phyloP scores from a whole-genome alignment of 2,797 vertebrate genomes.

The Xenops minutus region DNA sequence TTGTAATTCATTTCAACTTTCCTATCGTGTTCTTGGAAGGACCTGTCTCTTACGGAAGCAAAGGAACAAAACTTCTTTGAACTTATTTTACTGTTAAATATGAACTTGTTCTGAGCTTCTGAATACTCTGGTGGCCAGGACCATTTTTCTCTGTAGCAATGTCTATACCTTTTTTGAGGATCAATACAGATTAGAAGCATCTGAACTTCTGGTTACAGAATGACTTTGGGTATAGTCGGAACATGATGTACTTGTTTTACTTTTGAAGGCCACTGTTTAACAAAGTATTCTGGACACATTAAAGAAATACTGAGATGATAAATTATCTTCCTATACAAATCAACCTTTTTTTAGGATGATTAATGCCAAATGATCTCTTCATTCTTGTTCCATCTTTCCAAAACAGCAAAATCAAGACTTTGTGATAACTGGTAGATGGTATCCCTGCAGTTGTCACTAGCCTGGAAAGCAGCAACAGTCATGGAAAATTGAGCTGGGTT shows the following conservation, averaged over 20 bases:
- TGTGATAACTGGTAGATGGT: neutral
- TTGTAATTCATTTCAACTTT: neutral
- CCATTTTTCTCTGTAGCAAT: neutral
- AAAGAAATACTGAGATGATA: neutral
- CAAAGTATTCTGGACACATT: neutral
- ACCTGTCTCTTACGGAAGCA: neutral
- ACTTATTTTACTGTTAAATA: neutral
- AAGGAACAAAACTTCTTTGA: neutral
- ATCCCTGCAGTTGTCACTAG: neutral
- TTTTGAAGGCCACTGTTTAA: neutral
- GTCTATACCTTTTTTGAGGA: neutral
- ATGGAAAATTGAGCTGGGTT: neutral
- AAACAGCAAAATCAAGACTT: neutral
- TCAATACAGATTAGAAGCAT: neutral
- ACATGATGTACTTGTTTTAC: neutral
- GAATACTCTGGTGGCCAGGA: neutral
- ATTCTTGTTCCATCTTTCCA: neutral
- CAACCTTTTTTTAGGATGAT: neutral
- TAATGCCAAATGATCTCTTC: neutral
- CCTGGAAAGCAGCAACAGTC: neutral
- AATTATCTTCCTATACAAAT: neutral
- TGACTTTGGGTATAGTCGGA: neutral
- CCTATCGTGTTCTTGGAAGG: neutral
- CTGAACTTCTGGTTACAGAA: neutral
- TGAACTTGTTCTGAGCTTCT: neutral